These are phyloP conservation scores for Mesoclemmys tuberculata DNA, from an alignment of 2,113 vertebrate genomes.

Conservation along the genomic window DNA sequence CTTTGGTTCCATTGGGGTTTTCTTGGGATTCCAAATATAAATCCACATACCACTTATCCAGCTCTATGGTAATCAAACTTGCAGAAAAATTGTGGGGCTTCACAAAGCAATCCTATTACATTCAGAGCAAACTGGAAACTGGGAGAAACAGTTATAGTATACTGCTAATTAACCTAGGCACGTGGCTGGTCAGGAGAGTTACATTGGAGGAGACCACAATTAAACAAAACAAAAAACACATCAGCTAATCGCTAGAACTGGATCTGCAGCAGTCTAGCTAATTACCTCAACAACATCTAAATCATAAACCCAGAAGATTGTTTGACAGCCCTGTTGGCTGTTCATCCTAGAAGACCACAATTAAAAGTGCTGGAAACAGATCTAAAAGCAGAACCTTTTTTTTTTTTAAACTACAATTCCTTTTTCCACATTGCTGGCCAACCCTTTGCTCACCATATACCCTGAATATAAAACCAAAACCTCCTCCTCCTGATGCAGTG, in stretches of 20 bases:
- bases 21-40: conserved; percentile 35
- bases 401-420: neutral
- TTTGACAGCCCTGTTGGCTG: neutral
- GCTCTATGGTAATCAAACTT: conserved; percentile 41
- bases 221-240: neutral
- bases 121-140: neutral
- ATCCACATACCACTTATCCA: neutral
- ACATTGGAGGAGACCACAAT: neutral
- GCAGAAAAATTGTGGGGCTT: neutral
- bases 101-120: conserved; percentile 5
- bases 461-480: conserved; percentile 12
- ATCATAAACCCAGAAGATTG: neutral
- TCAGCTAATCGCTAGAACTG: neutral
- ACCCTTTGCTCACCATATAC: conserved; percentile 17
- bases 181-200: neutral
- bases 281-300: neutral
- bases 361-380: neutral
- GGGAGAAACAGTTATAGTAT: neutral
- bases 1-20: conserved; percentile 46
- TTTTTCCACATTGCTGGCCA: conserved; percentile 48
- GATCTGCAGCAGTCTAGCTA: fast-evolving
- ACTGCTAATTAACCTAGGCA: neutral
- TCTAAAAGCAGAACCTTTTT: neutral
- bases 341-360: neutral
- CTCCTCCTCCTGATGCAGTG: conserved; percentile 7